Evolutionary conservation across 2,113 vertebrate species (phyloP).

Genomic region (Amphilophus citrinellus): DNA sequence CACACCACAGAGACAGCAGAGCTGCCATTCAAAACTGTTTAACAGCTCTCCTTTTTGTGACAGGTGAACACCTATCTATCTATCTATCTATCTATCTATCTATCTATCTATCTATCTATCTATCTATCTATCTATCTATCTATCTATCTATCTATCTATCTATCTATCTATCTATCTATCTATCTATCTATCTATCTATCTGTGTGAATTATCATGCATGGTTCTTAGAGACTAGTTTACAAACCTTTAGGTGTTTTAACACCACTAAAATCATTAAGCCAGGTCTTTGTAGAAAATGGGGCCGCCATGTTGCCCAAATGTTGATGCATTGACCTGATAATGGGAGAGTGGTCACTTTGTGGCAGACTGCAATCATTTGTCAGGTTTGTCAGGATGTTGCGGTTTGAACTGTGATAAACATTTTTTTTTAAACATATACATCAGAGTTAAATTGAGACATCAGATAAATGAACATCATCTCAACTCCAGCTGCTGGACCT

Average conservation of each 20-base stretch:
- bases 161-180: too few species aligned
- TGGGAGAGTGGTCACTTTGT: neutral
- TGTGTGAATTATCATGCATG: neutral
- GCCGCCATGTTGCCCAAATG: neutral
- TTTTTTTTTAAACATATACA: neutral
- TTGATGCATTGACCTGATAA: neutral
- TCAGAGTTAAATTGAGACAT: neutral
- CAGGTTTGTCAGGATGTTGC: neutral
- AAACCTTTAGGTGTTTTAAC: neutral
- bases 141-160: too few species aligned
- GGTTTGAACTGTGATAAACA: conserved; percentile 4
- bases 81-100: too few species aligned
- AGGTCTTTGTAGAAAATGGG: neutral
- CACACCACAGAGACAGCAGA: too few species aligned
- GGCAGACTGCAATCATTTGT: neutral
- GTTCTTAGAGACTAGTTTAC: neutral
- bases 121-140: too few species aligned
- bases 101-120: too few species aligned
- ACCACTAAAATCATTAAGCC: neutral
- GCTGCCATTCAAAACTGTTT: too few species aligned
- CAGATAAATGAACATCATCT: conserved; percentile 7
- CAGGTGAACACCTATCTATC: too few species aligned
- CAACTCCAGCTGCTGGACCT: neutral
- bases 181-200: too few species aligned
- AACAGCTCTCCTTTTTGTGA: too few species aligned